Conservation (phyloP, 2,113 vertebrate species). For the Lynx canadensis region DNA sequence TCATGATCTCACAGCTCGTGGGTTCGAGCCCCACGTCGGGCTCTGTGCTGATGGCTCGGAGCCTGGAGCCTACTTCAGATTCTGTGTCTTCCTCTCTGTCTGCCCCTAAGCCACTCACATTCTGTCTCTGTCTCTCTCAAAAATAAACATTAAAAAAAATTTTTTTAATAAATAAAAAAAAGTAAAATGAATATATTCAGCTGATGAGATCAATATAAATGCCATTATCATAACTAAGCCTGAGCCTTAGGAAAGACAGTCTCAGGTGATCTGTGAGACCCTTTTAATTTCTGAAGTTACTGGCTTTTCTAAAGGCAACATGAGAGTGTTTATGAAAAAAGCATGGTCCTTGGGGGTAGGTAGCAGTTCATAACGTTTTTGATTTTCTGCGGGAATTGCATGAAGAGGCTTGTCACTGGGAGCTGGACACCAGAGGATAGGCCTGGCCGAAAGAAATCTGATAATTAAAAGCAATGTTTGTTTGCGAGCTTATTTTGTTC, state of each 20-base stretch:
- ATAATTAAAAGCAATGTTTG: neutral
- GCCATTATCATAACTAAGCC: neutral
- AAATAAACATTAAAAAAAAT: no score
- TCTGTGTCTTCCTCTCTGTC: no score
- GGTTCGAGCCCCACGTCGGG: no score
- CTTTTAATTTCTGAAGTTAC: constrained; percentile 21
- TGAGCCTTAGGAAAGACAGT: neutral
- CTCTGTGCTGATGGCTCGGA: no score
- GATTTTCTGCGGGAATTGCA: constrained; percentile 23
- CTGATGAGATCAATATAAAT: constrained; percentile 6
- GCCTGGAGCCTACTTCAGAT: no score
- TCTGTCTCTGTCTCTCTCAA: no score
- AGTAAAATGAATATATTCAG: neutral
- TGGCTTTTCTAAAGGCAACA: constrained; percentile 26
- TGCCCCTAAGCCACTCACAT: no score
- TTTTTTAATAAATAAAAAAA: no score
- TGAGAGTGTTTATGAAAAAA: neutral
- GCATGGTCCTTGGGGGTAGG: neutral
- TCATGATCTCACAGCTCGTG: no score
- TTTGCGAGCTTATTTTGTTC: neutral
- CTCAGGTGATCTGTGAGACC: neutral
- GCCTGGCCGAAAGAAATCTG: neutral
- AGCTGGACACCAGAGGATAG: neutral
- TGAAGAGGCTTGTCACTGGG: neutral
- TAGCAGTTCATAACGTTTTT: constrained; percentile 3